Conservation (phyloP, 2,888 invertebrate species). For the Cryptus viduatorius region DNA sequence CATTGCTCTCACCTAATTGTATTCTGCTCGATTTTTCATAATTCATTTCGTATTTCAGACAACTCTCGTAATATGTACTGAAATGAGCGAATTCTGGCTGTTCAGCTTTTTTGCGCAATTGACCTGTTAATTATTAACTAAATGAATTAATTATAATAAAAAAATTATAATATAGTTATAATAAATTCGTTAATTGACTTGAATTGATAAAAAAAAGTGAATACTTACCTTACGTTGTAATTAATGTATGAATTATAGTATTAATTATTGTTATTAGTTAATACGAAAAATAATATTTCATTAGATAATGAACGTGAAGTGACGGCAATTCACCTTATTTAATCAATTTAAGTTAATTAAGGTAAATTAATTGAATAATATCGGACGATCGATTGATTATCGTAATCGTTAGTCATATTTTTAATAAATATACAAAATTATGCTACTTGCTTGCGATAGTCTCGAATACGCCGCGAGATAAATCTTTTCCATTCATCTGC, state of each 20-base stretch:
- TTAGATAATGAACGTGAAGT: too few relatives aligned
- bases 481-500: constrained; percentile 69
- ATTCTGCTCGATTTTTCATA: constrained; percentile 43
- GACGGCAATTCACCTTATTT: too few relatives aligned
- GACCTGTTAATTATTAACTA: constrained; percentile 63
- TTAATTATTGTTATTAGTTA: too few relatives aligned
- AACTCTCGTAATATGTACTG: constrained; percentile 74
- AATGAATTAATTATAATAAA: not conserved
- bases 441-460: constrained; percentile 73
- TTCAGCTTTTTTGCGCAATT: constrained; percentile 66
- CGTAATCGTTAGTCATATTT: not conserved
- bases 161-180: not conserved
- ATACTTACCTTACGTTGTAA: too few relatives aligned
- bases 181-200: not conserved
- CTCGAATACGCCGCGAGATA: constrained; percentile 67
- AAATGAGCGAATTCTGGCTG: constrained; percentile 57
- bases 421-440: not conserved
- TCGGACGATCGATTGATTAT: not conserved
- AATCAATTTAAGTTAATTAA: not conserved
- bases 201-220: not conserved
- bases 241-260: too few relatives aligned
- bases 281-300: too few relatives aligned
- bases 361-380: not conserved
- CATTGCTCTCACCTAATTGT: constrained; percentile 40
- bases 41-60: constrained; percentile 72